phyloP scores from a whole-genome alignment of 2,888 invertebrate genomes.

The Drosophila gaucha region DNA sequence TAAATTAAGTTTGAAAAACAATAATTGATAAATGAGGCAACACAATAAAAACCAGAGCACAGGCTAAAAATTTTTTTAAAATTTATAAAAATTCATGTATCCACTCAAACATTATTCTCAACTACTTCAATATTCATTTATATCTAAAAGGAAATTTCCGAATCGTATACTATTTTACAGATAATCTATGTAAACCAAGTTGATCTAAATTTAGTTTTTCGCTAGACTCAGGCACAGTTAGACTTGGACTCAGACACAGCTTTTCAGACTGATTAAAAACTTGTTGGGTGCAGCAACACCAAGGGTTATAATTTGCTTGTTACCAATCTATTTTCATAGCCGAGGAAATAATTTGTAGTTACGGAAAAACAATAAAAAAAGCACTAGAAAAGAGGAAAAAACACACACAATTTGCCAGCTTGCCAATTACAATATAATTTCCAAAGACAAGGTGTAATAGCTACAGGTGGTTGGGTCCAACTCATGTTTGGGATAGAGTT shows the following conservation, averaged over 20 bases:
- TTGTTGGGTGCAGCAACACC: conserved; percentile 1
- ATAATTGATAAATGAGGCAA: too few relatives aligned
- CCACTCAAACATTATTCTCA: too few relatives aligned
- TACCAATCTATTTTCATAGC: neutral
- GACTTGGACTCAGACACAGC: neutral
- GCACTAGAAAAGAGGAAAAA: neutral
- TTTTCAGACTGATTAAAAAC: conserved; percentile 17
- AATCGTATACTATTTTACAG: too few relatives aligned
- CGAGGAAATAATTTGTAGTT: neutral
- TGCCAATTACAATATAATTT: conserved; percentile 3
- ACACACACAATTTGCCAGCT: neutral
- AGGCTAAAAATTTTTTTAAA: too few relatives aligned
- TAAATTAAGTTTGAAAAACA: too few relatives aligned
- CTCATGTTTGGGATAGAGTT: conserved; percentile 9
- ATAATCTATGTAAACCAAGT: too few relatives aligned
- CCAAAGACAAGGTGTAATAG: neutral
- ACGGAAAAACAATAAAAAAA: neutral
- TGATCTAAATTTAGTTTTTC: too few relatives aligned
- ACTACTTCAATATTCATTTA: too few relatives aligned
- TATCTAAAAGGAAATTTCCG: too few relatives aligned
- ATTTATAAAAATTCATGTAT: too few relatives aligned
- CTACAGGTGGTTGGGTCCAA: conserved; percentile 33
- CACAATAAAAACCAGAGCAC: too few relatives aligned
- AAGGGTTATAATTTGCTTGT: neutral
- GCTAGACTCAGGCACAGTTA: too few relatives aligned